Conservation (phyloP, 2,888 invertebrate species). For the Athetis lepigone region DNA sequence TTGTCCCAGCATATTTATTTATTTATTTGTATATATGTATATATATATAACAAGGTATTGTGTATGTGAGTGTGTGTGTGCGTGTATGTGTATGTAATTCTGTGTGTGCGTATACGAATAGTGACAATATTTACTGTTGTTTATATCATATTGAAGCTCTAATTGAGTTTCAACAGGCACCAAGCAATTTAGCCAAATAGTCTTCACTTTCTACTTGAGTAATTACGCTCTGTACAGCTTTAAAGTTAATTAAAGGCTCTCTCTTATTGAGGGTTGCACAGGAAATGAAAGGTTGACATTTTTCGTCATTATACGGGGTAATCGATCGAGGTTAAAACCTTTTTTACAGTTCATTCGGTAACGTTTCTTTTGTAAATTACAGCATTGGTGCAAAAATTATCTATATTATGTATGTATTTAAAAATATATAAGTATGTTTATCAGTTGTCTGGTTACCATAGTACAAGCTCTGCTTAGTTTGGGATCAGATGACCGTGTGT, state of each 20-base stretch:
- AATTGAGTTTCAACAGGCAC: slow-evolving; percentile 13
- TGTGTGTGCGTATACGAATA: no score
- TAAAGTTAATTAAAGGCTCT: slow-evolving; percentile 43
- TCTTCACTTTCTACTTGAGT: slow-evolving; percentile 33
- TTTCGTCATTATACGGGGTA: slow-evolving; percentile 12
- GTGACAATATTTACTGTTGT: not conserved
- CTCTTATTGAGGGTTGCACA: slow-evolving; percentile 24
- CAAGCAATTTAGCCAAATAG: slow-evolving; percentile 7
- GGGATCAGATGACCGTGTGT: no score
- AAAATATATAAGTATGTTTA: no score
- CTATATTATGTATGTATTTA: no score
- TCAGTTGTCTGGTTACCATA: no score
- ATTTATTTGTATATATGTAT: no score
- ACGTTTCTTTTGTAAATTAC: not conserved
- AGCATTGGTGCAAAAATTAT: not conserved
- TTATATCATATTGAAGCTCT: not conserved
- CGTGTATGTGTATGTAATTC: no score
- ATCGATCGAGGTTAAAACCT: slow-evolving; percentile 1
- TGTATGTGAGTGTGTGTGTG: no score
- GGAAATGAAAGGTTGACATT: slow-evolving; percentile 38
- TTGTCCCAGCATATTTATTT: no score
- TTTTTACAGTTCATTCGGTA: slow-evolving; percentile 1
- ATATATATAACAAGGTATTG: no score
- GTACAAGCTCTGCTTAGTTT: no score
- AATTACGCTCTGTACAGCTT: slow-evolving; percentile 17